Evolutionary conservation across 2,113 vertebrate genomes (phyloP), one percentile per base, ranked within the genome.

Genomic region (Stegastes partitus): DNA sequence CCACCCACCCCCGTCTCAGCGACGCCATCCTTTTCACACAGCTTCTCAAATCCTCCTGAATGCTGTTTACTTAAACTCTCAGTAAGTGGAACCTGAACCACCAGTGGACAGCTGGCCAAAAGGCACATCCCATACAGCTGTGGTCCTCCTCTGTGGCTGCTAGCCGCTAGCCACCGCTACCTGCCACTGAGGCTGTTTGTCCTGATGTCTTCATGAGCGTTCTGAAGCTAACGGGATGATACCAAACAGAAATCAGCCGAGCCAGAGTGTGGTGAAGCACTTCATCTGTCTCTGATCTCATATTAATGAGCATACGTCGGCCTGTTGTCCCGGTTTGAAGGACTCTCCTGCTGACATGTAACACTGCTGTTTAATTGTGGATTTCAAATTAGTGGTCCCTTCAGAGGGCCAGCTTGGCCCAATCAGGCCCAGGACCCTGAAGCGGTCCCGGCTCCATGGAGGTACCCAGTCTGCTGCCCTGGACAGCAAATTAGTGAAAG

Each of bases 1-100:
- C 80, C 39, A 42, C 39, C 2, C 39, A 51, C 23, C 5, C 65
- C 44, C 39, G 37, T 80, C 59, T 77, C 42, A 66, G 54, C 10
- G 44, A 54, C 44, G 64, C 71, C 37, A 70, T 84, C 58, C 58
- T 58, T 81, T 87, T 82, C 81, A 84, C 50, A 22, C 2, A 3
- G 74, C 74, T 77, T 57, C 61, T 84, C 72, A 82, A 87, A 84
- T 81, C 83, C 85, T 74, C 45, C 47, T 51, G 72, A 77, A 83
- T 63, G 37, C 72, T 65, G 73, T 82, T 85, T 69, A 86, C 55
- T 86, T 76, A 71, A 85, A 76, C 62, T 58, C 26, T 55, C 25
- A 5, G 58, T 84, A 67, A 84, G 57, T 83, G 54, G 39, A 74
- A 68, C 57, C 50, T 85, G 76, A 86, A 74, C 63, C 73, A 70